A percentile compares a stretch with the other conserved stretches of the same genome.
Evolutionary conservation across 1,140 invertebrate species (phyloP).

Genomic region (Hestina assimilis): DNA sequence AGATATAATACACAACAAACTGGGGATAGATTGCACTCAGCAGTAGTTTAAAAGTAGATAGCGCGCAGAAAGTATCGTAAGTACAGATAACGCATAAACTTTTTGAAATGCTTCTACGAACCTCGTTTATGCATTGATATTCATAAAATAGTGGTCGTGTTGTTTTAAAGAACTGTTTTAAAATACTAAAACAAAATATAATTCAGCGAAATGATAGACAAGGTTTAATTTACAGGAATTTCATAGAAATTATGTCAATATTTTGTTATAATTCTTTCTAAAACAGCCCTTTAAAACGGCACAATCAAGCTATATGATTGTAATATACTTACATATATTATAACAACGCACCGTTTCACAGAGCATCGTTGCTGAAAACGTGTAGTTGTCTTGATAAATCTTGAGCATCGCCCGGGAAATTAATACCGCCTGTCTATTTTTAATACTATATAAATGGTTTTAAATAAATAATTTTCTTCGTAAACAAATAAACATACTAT

Average conservation of each 20-base stretch:
- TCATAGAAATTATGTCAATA: too few species aligned
- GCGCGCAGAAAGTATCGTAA: conserved; percentile 49
- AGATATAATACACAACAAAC: conserved; percentile 69
- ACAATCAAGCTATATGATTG: conserved; percentile 1
- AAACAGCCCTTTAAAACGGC: conserved; percentile 1
- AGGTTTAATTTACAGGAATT: too few species aligned
- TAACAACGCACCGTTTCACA: conserved; percentile 3
- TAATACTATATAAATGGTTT: conserved; percentile 54
- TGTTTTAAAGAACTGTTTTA: not conserved
- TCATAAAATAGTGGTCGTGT: not conserved
- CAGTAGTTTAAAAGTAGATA: conserved; percentile 53
- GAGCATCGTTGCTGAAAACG: conserved; percentile 2
- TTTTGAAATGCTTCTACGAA: conserved; percentile 4
- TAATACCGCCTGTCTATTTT: conserved; percentile 34
- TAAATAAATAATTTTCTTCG: conserved; percentile 64
- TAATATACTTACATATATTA: not conserved
- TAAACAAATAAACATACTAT: conserved; percentile 57
- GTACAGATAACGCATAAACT: conserved; percentile 42
- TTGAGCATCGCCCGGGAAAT: conserved; percentile 44
- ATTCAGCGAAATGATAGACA: too few species aligned
- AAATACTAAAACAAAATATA: too few species aligned
- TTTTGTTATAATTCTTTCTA: not conserved
- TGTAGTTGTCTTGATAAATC: conserved; percentile 13
- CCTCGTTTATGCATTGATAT: not conserved
- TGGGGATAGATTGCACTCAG: conserved; percentile 64